A percentile compares a stretch with the other conserved stretches of the same genome.
Conservation (phyloP, 2,113 vertebrate species). For the Ceyx margarethae region DNA sequence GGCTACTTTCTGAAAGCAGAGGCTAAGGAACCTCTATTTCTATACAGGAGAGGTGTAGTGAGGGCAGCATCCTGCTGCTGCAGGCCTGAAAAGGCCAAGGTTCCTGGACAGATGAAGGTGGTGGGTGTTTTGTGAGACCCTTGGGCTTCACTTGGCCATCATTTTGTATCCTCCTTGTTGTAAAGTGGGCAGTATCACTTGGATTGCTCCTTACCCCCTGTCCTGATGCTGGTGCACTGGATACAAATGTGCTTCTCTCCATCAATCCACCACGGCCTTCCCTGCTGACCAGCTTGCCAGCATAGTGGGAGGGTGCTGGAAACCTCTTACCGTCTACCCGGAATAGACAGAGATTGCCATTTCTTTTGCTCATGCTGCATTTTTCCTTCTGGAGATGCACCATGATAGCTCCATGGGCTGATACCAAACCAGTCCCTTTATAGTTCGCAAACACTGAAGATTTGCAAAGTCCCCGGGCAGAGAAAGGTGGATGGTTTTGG, state of each 20-base stretch:
- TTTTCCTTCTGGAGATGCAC: background rate
- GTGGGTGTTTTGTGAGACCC: background rate
- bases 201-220: background rate
- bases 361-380: background rate
- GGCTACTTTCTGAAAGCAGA: background rate
- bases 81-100: background rate
- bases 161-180: background rate
- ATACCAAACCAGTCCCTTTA: background rate
- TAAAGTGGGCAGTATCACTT: background rate
- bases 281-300: background rate
- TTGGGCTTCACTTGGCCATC: background rate
- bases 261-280: background rate
- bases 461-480: background rate
- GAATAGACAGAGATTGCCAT: background rate
- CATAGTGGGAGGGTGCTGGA: background rate
- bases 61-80: background rate
- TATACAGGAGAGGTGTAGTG: background rate
- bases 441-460: background rate
- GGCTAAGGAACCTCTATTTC: background rate
- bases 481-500: background rate
- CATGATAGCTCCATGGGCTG: background rate
- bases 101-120: too few relatives aligned
- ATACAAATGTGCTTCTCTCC: background rate
- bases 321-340: rapidly evolving
- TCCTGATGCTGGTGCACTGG: background rate